These are phyloP conservation scores for Helicoverpa armigera DNA, from an alignment of 1,140 invertebrate species.

Conservation along the genomic window DNA sequence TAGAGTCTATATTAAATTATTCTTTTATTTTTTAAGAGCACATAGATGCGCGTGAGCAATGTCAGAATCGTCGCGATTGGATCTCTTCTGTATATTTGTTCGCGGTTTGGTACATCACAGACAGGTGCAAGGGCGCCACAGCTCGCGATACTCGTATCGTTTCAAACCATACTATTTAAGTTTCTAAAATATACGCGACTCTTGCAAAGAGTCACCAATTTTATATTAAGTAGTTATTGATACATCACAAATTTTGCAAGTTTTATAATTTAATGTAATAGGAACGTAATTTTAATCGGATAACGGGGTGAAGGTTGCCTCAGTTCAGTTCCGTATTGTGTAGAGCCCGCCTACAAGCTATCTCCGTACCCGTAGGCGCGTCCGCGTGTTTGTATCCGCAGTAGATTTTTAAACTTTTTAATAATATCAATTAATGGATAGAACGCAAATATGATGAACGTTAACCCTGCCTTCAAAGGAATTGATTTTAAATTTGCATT, in stretches of 20 bases:
- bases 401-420: conserved; percentile 47
- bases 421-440: conserved; percentile 42
- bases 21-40: conserved; percentile 60
- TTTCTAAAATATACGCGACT: conserved; percentile 47
- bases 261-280: conserved; percentile 47
- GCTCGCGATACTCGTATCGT: conserved; percentile 10
- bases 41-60: conserved; percentile 43
- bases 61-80: conserved; percentile 33
- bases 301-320: conserved; percentile 47
- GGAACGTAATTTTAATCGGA: conserved; percentile 38
- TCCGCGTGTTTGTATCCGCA: conserved; percentile 1
- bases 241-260: conserved; percentile 46
- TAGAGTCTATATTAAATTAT: conserved; percentile 74
- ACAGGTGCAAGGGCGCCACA: not conserved
- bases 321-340: conserved; percentile 26
- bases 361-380: conserved; percentile 24
- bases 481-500: conserved; percentile 71
- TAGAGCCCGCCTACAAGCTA: conserved; percentile 8
- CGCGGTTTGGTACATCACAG: conserved; percentile 32
- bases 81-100: conserved; percentile 37
- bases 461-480: conserved; percentile 65
- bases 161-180: conserved; percentile 43
- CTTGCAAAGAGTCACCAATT: conserved; percentile 35
- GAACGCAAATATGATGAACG: conserved; percentile 43
- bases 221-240: conserved; percentile 38